phyloP scores from a whole-genome alignment of 1,140 invertebrate genomes.

The Diabrotica virgifera region DNA sequence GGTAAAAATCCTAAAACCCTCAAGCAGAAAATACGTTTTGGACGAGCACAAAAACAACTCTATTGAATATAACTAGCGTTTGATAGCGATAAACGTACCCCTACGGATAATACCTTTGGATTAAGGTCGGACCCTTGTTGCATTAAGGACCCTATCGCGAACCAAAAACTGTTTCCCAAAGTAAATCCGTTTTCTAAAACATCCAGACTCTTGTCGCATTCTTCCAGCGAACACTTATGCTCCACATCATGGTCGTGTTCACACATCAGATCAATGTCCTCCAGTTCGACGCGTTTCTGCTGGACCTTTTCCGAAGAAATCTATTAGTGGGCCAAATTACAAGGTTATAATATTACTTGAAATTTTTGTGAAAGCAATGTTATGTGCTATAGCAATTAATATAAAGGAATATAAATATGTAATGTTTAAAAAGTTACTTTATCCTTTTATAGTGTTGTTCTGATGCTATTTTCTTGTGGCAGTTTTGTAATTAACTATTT shows the following conservation, averaged over 20 bases:
- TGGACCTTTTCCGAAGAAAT: too few relatives aligned
- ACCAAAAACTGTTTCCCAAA: constrained; percentile 84
- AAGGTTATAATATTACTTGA: too few relatives aligned
- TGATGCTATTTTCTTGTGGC: too few relatives aligned
- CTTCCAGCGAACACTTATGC: constrained; percentile 7
- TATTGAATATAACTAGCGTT: neutral
- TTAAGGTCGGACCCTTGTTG: constrained; percentile 89
- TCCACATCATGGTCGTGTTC: constrained; percentile 19
- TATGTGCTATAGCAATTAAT: too few relatives aligned
- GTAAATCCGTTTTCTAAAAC: constrained; percentile 72
- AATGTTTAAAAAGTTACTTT: too few relatives aligned
- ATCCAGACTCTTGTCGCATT: constrained; percentile 31
- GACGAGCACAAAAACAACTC: neutral
- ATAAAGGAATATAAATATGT: too few relatives aligned
- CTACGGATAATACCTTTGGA: constrained; percentile 64
- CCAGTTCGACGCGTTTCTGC: constrained; percentile 13
- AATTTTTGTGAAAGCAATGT: too few relatives aligned
- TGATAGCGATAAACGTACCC: neutral
- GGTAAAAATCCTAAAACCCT: too few relatives aligned
- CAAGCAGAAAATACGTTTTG: too few relatives aligned
- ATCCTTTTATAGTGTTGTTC: too few relatives aligned
- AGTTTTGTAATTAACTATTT: too few relatives aligned
- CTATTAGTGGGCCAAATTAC: too few relatives aligned
- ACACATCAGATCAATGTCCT: constrained; percentile 28
- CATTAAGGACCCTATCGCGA: constrained; percentile 90